Evolutionary conservation across 2,888 invertebrate species (phyloP).

Genomic region (Trilocha varians): DNA sequence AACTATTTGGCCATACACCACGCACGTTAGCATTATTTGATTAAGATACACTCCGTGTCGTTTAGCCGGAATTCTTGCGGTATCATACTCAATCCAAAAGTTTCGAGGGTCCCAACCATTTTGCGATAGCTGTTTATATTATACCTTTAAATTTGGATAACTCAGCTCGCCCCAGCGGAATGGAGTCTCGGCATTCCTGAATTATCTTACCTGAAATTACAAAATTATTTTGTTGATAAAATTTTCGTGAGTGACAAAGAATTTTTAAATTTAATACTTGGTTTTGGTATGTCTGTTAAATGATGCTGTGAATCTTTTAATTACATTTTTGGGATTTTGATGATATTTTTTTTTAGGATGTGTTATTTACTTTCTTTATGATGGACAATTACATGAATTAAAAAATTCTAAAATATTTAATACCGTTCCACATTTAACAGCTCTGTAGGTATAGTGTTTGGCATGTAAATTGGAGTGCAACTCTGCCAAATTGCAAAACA

Average conservation of each 20-base stretch:
- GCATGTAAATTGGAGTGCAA: too few species aligned
- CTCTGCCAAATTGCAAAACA: too few species aligned
- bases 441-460: too few species aligned
- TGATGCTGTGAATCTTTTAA: too few species aligned
- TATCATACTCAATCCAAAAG: constrained; percentile 27
- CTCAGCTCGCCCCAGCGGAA: neutral
- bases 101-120: constrained; percentile 1
- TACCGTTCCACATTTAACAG: too few species aligned
- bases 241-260: neutral
- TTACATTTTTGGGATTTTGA: too few species aligned
- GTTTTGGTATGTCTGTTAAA: too few species aligned
- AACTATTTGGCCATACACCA: constrained; percentile 24
- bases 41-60: constrained; percentile 34
- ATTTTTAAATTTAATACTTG: neutral
- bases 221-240: neutral
- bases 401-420: too few species aligned
- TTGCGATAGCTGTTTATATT: constrained; percentile 3
- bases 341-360: too few species aligned
- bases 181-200: neutral
- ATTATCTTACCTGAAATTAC: neutral
- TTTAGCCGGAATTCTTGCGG: constrained; percentile 32
- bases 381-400: too few species aligned
- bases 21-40: constrained; percentile 34
- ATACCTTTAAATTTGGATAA: neutral
- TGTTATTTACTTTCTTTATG: too few species aligned